phyloP scores from a whole-genome alignment of 2,797 vertebrate species.

The Paedocypris micromegethes region DNA sequence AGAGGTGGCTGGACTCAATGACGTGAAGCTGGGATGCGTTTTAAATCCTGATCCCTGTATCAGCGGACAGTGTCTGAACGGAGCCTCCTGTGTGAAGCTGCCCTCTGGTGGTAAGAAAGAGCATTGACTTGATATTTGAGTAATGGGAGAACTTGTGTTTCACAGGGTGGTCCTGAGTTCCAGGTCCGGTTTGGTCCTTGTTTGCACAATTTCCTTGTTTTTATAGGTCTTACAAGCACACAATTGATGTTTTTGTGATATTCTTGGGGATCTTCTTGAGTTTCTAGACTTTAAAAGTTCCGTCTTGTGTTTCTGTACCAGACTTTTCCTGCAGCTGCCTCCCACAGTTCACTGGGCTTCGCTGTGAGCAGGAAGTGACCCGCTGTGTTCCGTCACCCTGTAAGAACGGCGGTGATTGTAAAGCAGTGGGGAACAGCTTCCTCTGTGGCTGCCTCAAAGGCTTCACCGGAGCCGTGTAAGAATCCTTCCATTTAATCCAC shows the following conservation, averaged over 20 bases:
- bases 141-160: too few relatives aligned
- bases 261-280: too few relatives aligned
- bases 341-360: slow-evolving; percentile 83
- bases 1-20: slow-evolving; percentile 82
- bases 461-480: slow-evolving; percentile 86
- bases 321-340: slow-evolving; percentile 78
- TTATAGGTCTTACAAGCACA: too few relatives aligned
- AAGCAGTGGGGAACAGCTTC: slow-evolving; percentile 77
- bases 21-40: slow-evolving; percentile 83
- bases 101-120: slow-evolving; percentile 78
- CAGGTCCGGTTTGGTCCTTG: too few relatives aligned
- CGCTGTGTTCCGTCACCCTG: slow-evolving; percentile 91
- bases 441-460: slow-evolving; percentile 85
- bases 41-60: slow-evolving; percentile 81
- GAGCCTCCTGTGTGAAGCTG: slow-evolving; percentile 77
- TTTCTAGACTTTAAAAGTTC: neutral
- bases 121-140: too few relatives aligned
- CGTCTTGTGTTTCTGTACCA: slow-evolving; percentile 17
- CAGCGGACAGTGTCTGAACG: slow-evolving; percentile 83
- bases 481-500: slow-evolving; percentile 12
- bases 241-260: too few relatives aligned
- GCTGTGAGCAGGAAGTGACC: slow-evolving; percentile 86
- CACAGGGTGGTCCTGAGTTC: too few relatives aligned
- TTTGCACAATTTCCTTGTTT: too few relatives aligned
- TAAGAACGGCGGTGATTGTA: slow-evolving; percentile 83